phyloP scores from a whole-genome alignment of 2,888 invertebrate genomes.

The Apodemia duryi region DNA sequence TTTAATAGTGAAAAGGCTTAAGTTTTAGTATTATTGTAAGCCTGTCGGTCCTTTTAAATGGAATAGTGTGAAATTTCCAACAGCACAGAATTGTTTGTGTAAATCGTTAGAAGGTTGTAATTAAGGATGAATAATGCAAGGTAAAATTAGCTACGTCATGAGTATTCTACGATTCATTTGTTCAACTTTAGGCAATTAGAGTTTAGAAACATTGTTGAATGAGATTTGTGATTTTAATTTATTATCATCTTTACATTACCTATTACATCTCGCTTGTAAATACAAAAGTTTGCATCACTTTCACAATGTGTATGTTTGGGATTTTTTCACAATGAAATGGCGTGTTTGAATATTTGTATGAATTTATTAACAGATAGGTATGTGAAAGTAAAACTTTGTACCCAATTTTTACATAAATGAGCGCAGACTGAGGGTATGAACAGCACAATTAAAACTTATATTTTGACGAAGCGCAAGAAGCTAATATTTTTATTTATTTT shows the following conservation, averaged over 20 bases:
- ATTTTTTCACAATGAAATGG: too few relatives aligned
- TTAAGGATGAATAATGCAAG: constrained; percentile 20
- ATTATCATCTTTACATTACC: not conserved
- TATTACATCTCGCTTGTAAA: too few relatives aligned
- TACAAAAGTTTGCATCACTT: too few relatives aligned
- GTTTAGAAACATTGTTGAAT: not conserved
- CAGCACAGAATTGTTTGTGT: constrained; percentile 23
- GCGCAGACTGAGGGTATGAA: too few relatives aligned
- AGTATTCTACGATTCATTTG: constrained; percentile 5
- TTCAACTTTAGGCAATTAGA: constrained; percentile 8
- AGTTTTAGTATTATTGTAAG: not conserved
- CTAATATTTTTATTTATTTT: too few relatives aligned
- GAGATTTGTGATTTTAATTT: not conserved
- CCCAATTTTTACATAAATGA: too few relatives aligned
- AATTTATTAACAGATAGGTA: too few relatives aligned
- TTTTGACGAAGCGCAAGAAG: too few relatives aligned
- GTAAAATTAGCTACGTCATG: constrained; percentile 11
- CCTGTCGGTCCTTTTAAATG: constrained; percentile 17
- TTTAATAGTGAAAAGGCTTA: not conserved
- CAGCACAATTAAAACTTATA: too few relatives aligned
- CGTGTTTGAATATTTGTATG: too few relatives aligned
- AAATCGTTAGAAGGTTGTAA: constrained; percentile 24
- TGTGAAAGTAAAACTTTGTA: too few relatives aligned
- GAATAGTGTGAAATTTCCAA: constrained; percentile 27
- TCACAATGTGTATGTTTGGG: too few relatives aligned